Conservation (phyloP, 1,140 invertebrate genomes). For the Holotrichia oblita region DNA sequence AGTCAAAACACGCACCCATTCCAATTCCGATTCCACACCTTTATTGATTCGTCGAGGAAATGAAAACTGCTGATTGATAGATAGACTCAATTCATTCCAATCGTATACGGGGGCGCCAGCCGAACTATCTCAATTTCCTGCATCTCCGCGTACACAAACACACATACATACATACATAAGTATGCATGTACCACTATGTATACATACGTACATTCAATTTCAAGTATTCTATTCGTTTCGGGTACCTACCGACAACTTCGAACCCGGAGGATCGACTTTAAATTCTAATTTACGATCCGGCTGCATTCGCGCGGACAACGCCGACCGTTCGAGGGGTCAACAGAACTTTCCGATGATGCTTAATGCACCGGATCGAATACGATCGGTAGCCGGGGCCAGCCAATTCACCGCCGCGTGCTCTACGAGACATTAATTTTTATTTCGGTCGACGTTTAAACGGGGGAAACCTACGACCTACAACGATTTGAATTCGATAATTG, state of each 20-base stretch:
- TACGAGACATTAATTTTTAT: neutral
- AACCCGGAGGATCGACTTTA: neutral
- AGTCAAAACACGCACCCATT: neutral
- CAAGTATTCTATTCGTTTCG: neutral
- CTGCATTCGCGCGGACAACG: neutral
- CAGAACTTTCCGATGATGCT: too few relatives aligned
- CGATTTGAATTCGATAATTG: neutral
- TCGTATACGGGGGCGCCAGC: conserved; percentile 15
- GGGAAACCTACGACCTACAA: neutral
- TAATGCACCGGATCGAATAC: too few relatives aligned
- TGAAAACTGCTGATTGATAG: conserved; percentile 50
- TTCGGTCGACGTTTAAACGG: neutral
- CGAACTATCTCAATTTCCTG: conserved; percentile 48
- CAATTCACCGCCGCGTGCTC: too few relatives aligned
- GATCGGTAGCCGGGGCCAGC: too few relatives aligned
- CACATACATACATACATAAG: neutral
- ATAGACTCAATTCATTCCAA: conserved; percentile 43
- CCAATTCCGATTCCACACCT: neutral
- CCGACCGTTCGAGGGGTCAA: neutral
- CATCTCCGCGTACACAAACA: neutral
- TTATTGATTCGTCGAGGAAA: conserved; percentile 42
- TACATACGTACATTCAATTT: too few relatives aligned
- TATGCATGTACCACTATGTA: too few relatives aligned
- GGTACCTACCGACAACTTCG: neutral
- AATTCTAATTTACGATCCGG: neutral